Evolutionary conservation across 2,113 vertebrate genomes (phyloP), one percentile per base, ranked within the genome.

Genomic region (Okapia johnstoni): DNA sequence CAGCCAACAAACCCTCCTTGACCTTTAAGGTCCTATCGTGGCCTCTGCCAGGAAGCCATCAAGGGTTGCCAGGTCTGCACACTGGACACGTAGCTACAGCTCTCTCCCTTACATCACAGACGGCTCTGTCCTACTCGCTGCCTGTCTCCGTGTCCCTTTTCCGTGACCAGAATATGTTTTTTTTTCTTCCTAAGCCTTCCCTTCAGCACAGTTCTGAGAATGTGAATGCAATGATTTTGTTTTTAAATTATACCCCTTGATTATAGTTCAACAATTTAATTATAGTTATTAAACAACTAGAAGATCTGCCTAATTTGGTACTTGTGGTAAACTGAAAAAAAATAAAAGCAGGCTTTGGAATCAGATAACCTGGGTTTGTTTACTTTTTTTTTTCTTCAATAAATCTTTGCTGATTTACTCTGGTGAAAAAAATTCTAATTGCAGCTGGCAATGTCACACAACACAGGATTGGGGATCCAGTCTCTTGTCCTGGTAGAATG

Each of bases 191-290:
- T 84, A 57, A 55, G 52, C 61, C 92, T 80, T 91, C 70, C 77
- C 85, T 90, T 90, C 33, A 81, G 70, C 76, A 30, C 15, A 61
- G 81, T 36, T 21, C 97, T 96, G 96, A 85, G 93, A 93, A 93
- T 80, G 54, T 19, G 28, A 94, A 86, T 28, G 15, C 77, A 77
- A 12, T 55, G 43, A 81, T 98, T 95, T 96, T 97, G 94, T 96
- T 93, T 98, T 76, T 33, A 90, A 96, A 97, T 96, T 94, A 77
- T 28, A 90, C 66, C 91, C 96, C 96, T 94, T 97, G 94, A 97
- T 96, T 94, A 83, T 83, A 95, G 94, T 43, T 95, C 96, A 97
- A 86, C 46, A 48, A 30, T 58, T 70, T 96, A 98, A 97, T 97
- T 92, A 95, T 57, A 96, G 97, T 95, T 73, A 97, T 97, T 97